A percentile compares a stretch with the other conserved stretches of the same genome.
Conservation (phyloP, 2,888 invertebrate genomes). For the Acronicta psi region DNA sequence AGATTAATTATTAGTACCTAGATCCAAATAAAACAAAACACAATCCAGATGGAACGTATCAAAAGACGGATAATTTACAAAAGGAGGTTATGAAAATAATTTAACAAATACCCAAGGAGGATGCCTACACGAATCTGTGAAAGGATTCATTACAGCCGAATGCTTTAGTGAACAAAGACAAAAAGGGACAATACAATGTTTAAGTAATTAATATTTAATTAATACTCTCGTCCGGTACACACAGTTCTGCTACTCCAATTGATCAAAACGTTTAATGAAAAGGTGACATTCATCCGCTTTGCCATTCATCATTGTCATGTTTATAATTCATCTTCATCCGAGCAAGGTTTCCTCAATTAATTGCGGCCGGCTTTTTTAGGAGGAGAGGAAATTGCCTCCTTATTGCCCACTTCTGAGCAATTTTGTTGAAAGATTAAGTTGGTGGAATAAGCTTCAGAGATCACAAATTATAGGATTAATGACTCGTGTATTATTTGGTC, state of each 20-base stretch:
- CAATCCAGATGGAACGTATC: slow-evolving; percentile 16
- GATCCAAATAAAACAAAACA: slow-evolving; percentile 13
- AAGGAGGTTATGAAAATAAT: slow-evolving; percentile 28
- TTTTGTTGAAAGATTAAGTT: slow-evolving; percentile 42
- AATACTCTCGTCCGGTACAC: slow-evolving; percentile 28
- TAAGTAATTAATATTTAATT: slow-evolving; percentile 53
- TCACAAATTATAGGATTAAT: slow-evolving; percentile 46
- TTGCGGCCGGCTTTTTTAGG: slow-evolving; percentile 47
- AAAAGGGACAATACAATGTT: slow-evolving; percentile 37
- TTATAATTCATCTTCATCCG: slow-evolving; percentile 64
- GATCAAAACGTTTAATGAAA: slow-evolving; percentile 61
- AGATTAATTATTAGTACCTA: background rate
- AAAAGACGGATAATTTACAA: slow-evolving; percentile 16
- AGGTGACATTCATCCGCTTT: slow-evolving; percentile 53
- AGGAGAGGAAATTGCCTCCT: slow-evolving; percentile 43
- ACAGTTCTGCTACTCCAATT: slow-evolving; percentile 49
- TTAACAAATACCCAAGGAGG: slow-evolving; percentile 25
- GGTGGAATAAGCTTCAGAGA: slow-evolving; percentile 27
- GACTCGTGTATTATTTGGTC: slow-evolving; percentile 23
- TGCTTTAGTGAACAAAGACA: slow-evolving; percentile 37
- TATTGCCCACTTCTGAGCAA: slow-evolving; percentile 40
- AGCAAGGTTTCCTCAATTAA: slow-evolving; percentile 56
- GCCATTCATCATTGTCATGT: slow-evolving; percentile 63
- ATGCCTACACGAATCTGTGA: slow-evolving; percentile 19
- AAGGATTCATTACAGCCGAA: slow-evolving; percentile 43